Evolutionary conservation across 2,113 vertebrate species (phyloP), one percentile per base, ranked within the genome.

Genomic region (Pedetes capensis): DNA sequence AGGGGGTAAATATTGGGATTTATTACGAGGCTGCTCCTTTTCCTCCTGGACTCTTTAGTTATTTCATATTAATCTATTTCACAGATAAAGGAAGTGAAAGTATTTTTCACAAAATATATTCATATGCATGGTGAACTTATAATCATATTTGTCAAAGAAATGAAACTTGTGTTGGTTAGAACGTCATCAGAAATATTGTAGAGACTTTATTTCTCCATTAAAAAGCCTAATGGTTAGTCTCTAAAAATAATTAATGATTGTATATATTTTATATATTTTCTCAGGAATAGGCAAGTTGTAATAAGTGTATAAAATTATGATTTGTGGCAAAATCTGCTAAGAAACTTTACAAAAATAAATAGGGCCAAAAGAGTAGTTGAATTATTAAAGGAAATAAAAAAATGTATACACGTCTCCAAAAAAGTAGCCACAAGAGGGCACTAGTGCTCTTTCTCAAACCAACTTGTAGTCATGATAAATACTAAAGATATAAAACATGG

Each of bases 341-440:
- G 22, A 78, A 85, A 57, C 6, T 51, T 47, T 72, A 53, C 32
- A 22, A 86, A 20, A 66, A 37, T 47, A 57, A 93, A 27, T n/a
- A n/a, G n/a, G 16, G 7, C 57, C 17, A 37, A 91, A 83, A 90
- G 49, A 72, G 3, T 3, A 29, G 3, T 55, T 76, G 51, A 68
- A 76, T 8, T 55, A 47, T 47, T 63, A 47, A 59, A 81, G 10
- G 10, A 57, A 89, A n/a, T 42, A 16, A 47, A 57, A 85, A 51
- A 86, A 71, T 3, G 1, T 25, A n/a, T 20, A 4, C 34, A 34
- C 23, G 32, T 0, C 34, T 42, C 0, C 1, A 59, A 74, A 29
- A 87, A 74, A 49, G 0, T 20, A 0, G 6, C 85, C 97, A 96
- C 95, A 85, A 96, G 97, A 93, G 96, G 90, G 78, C 66, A 87